Evolutionary conservation across 2,888 invertebrate species (phyloP).

Genomic region (Dorcus hopei): DNA sequence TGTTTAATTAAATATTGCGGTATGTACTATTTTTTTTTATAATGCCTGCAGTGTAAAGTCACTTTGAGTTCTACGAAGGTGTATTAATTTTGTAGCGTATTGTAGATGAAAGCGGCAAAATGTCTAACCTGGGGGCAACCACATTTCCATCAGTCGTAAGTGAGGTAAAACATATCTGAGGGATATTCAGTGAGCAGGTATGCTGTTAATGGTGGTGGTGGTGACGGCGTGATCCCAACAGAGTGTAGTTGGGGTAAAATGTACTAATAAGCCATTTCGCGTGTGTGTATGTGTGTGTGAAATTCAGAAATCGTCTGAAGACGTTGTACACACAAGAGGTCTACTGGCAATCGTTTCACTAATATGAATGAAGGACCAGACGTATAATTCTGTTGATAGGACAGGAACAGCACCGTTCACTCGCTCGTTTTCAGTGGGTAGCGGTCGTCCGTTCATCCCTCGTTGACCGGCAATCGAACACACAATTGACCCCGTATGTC

Average conservation of each 20-base stretch:
- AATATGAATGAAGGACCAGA: slow-evolving; percentile 27
- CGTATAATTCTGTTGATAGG: slow-evolving; percentile 26
- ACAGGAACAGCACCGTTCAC: slow-evolving; percentile 24
- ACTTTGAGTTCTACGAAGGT: background rate
- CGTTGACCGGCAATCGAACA: slow-evolving; percentile 40
- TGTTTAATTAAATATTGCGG: slow-evolving; percentile 4
- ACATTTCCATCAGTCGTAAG: slow-evolving; percentile 25
- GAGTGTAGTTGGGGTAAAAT: too few species aligned
- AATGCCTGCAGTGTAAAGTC: slow-evolving; percentile 5
- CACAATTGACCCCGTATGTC: slow-evolving; percentile 42
- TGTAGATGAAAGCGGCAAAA: slow-evolving; percentile 3
- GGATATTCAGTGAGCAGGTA: slow-evolving; percentile 31
- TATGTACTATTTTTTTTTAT: slow-evolving; percentile 8
- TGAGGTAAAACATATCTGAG: slow-evolving; percentile 30
- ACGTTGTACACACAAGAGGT: background rate
- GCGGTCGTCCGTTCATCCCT: slow-evolving; percentile 31
- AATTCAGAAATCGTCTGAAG: slow-evolving; percentile 1
- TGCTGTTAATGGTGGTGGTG: slow-evolving; percentile 34
- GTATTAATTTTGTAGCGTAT: background rate
- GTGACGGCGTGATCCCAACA: slow-evolving; percentile 9
- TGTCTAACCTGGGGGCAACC: slow-evolving; percentile 19
- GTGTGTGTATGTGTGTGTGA: slow-evolving; percentile 10
- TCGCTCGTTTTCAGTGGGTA: slow-evolving; percentile 25
- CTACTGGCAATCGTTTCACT: slow-evolving; percentile 18
- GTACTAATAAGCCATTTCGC: slow-evolving; percentile 5